Evolutionary conservation across 2,797 vertebrate genomes (phyloP).

Genomic region (Petrocephalus schoutedeni): DNA sequence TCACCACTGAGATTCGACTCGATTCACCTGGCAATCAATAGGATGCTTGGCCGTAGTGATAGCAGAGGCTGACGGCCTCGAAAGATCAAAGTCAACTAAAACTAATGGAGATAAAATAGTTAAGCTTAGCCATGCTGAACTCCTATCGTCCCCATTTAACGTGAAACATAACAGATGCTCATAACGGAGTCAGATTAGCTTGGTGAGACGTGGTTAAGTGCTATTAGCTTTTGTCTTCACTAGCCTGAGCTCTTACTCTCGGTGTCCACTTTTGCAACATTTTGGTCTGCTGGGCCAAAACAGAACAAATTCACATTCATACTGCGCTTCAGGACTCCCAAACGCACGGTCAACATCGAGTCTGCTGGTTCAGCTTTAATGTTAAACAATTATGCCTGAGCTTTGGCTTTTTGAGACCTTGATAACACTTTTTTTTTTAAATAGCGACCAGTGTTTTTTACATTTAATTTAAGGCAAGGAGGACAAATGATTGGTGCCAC

Average conservation of each 20-base stretch:
- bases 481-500: neutral
- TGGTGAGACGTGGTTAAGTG: constrained; percentile 50
- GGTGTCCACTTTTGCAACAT: constrained; percentile 25
- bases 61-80: neutral
- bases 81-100: neutral
- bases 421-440: constrained; percentile 8
- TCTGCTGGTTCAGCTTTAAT: neutral
- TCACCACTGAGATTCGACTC: neutral
- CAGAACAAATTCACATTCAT: constrained; percentile 47
- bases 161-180: neutral
- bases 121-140: constrained; percentile 9
- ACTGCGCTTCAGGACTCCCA: constrained; percentile 34
- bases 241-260: constrained; percentile 33
- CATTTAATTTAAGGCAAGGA: neutral
- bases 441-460: constrained; percentile 20
- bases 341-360: neutral
- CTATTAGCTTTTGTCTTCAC: constrained; percentile 41
- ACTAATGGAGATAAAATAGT: neutral
- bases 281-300: constrained; percentile 31
- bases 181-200: constrained; percentile 9
- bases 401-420: constrained; percentile 1
- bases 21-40: neutral
- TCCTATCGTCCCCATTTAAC: neutral
- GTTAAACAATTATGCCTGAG: constrained; percentile 10
- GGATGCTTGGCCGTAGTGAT: neutral